phyloP scores from a whole-genome alignment of 2,113 vertebrate species.

The Brachypteracias leptosomus region DNA sequence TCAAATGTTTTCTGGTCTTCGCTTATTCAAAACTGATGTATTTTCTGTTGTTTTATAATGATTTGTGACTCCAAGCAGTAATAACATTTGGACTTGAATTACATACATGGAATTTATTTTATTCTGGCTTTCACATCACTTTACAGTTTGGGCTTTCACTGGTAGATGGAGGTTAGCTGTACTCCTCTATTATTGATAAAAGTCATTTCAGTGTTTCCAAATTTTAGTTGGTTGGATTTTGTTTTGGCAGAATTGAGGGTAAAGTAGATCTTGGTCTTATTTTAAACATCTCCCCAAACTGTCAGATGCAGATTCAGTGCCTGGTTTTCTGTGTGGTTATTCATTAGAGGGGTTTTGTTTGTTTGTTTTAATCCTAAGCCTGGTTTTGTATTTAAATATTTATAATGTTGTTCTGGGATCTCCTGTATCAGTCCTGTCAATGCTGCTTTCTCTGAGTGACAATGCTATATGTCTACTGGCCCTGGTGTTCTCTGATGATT shows the following conservation, averaged over 20 bases:
- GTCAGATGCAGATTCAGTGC: not conserved
- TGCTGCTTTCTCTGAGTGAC: not conserved
- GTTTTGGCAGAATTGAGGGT: not conserved
- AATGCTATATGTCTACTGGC: not conserved
- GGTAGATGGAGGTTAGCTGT: not conserved
- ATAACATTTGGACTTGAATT: not conserved
- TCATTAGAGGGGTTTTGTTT: not conserved
- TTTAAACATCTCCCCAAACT: not conserved
- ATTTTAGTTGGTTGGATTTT: not conserved
- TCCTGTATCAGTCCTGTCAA: not conserved
- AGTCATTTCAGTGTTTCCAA: not conserved
- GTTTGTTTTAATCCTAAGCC: not conserved
- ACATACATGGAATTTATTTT: not conserved
- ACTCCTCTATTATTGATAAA: not conserved
- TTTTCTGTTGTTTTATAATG: not conserved
- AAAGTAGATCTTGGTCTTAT: not conserved
- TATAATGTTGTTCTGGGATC: not conserved
- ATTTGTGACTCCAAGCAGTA: not conserved
- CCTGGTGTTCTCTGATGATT: not conserved
- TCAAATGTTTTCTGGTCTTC: not conserved
- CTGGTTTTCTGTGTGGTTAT: not conserved
- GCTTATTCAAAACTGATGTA: not conserved
- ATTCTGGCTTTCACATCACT: not conserved
- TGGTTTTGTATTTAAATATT: not conserved
- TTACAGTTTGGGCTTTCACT: not conserved